phyloP scores from a whole-genome alignment of 1,140 invertebrate species.

The Tribolium castaneum region DNA sequence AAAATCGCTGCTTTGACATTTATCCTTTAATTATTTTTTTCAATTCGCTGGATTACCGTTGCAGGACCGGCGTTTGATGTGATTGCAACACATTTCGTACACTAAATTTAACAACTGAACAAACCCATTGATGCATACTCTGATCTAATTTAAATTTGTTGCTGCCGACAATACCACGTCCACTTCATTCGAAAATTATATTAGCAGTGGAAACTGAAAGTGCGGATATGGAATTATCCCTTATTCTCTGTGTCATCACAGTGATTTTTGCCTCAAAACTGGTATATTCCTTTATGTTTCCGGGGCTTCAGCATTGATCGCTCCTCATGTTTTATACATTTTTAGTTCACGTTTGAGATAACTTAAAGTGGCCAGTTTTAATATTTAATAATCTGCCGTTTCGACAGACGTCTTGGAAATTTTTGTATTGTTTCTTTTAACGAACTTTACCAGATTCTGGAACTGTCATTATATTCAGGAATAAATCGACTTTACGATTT shows the following conservation, averaged over 20 bases:
- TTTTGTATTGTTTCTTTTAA: not conserved
- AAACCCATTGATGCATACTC: not conserved
- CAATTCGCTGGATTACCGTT: conserved; percentile 1
- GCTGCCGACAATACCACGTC: not conserved
- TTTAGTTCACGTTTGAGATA: not conserved
- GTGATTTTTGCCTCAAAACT: not conserved
- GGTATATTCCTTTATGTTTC: not conserved
- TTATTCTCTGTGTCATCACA: not conserved
- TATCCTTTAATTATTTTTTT: conserved; percentile 29
- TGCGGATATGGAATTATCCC: not conserved
- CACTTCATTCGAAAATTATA: not conserved
- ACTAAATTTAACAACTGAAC: conserved; percentile 1
- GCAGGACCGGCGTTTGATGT: not conserved
- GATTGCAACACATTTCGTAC: conserved; percentile 2
- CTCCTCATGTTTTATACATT: not conserved
- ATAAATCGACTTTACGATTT: too few relatives aligned
- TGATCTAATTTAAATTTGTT: not conserved
- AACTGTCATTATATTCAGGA: too few relatives aligned
- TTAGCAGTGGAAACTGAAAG: not conserved
- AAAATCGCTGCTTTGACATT: conserved; percentile 12
- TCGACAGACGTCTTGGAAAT: not conserved
- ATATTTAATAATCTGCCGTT: not conserved
- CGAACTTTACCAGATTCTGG: not conserved
- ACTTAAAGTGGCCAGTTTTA: not conserved
- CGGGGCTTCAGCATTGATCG: not conserved